phyloP scores from a whole-genome alignment of 2,113 vertebrate genomes.

The Paracanthobrama guichenoti region DNA sequence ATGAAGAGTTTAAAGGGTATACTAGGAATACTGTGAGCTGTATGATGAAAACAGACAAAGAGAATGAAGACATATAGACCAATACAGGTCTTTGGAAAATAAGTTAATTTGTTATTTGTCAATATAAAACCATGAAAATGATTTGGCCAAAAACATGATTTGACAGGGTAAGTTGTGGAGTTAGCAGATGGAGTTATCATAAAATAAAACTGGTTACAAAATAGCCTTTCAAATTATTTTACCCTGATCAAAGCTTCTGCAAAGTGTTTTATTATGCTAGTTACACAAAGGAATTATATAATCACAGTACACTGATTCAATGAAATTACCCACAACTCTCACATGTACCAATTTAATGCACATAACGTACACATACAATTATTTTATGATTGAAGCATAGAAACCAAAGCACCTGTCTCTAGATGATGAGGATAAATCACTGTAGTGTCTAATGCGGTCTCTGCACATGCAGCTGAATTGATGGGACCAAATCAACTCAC shows the following conservation, averaged over 20 bases:
- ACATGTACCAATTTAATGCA: background rate
- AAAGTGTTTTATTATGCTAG: background rate
- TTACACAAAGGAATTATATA: background rate
- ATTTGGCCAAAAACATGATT: too few species aligned
- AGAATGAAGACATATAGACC: background rate
- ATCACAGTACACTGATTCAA: slow-evolving; percentile 13
- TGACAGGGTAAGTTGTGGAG: too few species aligned
- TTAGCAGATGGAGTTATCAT: background rate
- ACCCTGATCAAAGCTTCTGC: background rate
- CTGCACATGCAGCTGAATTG: slow-evolving; percentile 36
- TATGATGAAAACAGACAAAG: background rate
- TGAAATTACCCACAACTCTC: slow-evolving; percentile 10
- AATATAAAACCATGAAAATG: too few species aligned
- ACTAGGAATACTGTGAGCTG: background rate
- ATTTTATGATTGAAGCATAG: slow-evolving; percentile 10
- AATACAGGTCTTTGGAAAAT: background rate
- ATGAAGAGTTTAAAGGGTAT: slow-evolving; percentile 3
- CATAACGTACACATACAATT: background rate
- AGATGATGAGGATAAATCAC: background rate
- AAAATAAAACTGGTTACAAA: background rate
- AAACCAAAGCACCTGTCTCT: slow-evolving; percentile 28
- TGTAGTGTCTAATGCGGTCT: background rate
- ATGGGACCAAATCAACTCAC: slow-evolving; percentile 2
- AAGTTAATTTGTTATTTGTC: too few species aligned
- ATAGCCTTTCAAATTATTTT: background rate